A percentile compares a stretch with the other conserved stretches of the same genome.
phyloP scores from a whole-genome alignment of 2,113 vertebrate species.

The Gopherus evgoodei region DNA sequence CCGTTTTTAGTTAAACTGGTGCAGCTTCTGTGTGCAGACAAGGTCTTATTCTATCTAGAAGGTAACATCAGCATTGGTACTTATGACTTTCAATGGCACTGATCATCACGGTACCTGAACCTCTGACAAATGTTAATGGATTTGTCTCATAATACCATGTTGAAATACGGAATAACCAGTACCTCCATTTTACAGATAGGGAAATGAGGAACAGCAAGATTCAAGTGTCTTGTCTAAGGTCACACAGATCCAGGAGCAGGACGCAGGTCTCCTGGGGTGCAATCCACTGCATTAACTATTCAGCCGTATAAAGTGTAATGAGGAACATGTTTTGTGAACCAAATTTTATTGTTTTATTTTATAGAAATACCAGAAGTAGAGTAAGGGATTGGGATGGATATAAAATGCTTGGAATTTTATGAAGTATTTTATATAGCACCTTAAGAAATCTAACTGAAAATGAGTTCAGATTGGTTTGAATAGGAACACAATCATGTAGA shows the following conservation, averaged over 20 bases:
- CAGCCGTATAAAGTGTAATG: not conserved
- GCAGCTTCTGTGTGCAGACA: not conserved
- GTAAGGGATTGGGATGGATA: not conserved
- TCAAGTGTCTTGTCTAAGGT: too few relatives aligned
- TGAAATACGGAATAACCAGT: not conserved
- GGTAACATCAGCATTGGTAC: not conserved
- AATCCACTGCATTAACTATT: too few relatives aligned
- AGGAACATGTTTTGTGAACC: not conserved
- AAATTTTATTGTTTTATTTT: not conserved
- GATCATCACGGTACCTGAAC: not conserved
- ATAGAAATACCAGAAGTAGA: not conserved
- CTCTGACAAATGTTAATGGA: not conserved
- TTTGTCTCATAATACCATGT: not conserved
- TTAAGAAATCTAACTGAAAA: not conserved
- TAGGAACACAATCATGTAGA: not conserved
- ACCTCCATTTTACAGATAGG: not conserved
- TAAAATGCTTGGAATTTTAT: not conserved
- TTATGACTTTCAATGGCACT: not conserved
- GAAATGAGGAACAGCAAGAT: too few relatives aligned
- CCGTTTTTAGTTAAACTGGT: not conserved
- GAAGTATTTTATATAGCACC: conserved; percentile 4
- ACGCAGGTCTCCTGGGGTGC: too few relatives aligned
- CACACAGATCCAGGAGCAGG: too few relatives aligned
- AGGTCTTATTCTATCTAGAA: not conserved
- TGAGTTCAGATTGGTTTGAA: not conserved